These are phyloP conservation scores for Ormyrus rosae DNA, from an alignment of 2,888 invertebrate genomes.

Conservation along the genomic window DNA sequence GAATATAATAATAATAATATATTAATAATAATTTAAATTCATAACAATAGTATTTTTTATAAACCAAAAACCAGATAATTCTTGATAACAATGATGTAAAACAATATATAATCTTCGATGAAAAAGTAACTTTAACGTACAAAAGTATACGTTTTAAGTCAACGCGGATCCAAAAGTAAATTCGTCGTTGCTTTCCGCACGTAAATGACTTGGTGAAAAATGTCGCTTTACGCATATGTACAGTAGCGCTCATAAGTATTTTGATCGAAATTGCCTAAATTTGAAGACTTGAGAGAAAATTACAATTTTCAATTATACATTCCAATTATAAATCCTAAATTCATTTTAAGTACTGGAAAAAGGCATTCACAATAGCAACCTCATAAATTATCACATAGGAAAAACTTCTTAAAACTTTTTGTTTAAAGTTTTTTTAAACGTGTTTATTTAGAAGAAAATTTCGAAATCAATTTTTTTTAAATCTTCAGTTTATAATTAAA, in stretches of 20 bases:
- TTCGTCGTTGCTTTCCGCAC: constrained; percentile 54
- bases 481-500: no score
- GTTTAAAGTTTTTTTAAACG: no score
- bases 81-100: constrained; percentile 54
- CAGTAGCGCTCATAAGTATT: constrained; percentile 55
- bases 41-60: constrained; percentile 56
- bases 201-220: constrained; percentile 56
- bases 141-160: constrained; percentile 44
- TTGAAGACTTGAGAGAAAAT: constrained; percentile 5
- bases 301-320: background rate
- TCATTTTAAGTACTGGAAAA: background rate
- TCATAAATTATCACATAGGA: no score
- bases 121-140: constrained; percentile 52
- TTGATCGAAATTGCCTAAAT: constrained; percentile 46
- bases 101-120: constrained; percentile 55
- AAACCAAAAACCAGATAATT: constrained; percentile 54
- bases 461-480: no score
- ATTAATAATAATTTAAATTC: constrained; percentile 55
- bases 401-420: no score
- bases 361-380: no score
- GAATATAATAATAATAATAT: constrained; percentile 39
- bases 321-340: background rate
- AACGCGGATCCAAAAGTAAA: constrained; percentile 52
- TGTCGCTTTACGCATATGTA: constrained; percentile 55
- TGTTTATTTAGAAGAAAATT: no score